Evolutionary conservation across 2,888 invertebrate genomes (phyloP).

Genomic region (Drosophila ustulata): DNA sequence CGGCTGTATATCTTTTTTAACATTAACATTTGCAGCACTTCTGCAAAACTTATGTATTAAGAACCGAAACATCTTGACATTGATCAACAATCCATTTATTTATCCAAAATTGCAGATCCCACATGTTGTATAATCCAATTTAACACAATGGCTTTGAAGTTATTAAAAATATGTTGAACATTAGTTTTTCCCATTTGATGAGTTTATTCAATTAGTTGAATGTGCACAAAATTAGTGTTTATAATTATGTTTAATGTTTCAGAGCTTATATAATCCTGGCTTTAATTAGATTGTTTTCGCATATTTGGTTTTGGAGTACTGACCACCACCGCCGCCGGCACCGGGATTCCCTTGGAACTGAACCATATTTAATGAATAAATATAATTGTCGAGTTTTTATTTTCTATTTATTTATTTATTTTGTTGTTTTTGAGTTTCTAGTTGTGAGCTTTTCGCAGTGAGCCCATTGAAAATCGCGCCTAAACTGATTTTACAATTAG

Average conservation of each 20-base stretch:
- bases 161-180: neutral
- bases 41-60: neutral
- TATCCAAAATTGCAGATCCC: neutral
- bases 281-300: neutral
- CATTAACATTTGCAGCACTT: neutral
- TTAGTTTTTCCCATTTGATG: neutral
- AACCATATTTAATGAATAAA: slow-evolving; percentile 48
- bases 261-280: slow-evolving; percentile 19
- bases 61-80: neutral
- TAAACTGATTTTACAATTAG: slow-evolving; percentile 82
- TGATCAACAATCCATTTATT: neutral
- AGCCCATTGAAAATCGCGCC: slow-evolving; percentile 78
- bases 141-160: neutral
- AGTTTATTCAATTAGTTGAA: slow-evolving; percentile 17
- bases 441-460: slow-evolving; percentile 60
- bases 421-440: slow-evolving; percentile 39
- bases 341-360: slow-evolving; percentile 65
- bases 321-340: slow-evolving; percentile 59
- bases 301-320: slow-evolving; percentile 24
- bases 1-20: too few species aligned
- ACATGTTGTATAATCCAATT: neutral
- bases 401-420: slow-evolving; percentile 11
- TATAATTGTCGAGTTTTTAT: neutral
- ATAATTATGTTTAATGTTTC: slow-evolving; percentile 3
- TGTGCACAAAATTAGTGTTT: slow-evolving; percentile 7